Evolutionary conservation across 2,113 vertebrate genomes (phyloP).

Genomic region (Oreochromis tanganicae): DNA sequence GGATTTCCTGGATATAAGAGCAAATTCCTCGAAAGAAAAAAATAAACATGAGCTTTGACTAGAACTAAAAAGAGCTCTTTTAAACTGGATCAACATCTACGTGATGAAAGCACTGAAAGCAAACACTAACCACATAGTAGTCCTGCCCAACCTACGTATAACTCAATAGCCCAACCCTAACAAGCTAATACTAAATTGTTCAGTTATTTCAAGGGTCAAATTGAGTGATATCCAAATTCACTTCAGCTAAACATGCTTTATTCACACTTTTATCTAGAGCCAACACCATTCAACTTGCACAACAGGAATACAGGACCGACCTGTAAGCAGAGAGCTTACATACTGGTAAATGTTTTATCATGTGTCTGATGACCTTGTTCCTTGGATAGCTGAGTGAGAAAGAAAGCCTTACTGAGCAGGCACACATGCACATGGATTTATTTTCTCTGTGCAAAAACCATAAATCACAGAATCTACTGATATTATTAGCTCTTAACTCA

Average conservation of each 20-base stretch:
- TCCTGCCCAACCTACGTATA: not conserved
- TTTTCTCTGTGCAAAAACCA: conserved; percentile 16
- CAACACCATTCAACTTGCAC: conserved; percentile 32
- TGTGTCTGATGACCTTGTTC: conserved; percentile 2
- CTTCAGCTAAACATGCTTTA: not conserved
- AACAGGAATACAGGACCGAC: conserved; percentile 6
- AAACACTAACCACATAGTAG: not conserved
- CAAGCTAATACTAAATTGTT: not conserved
- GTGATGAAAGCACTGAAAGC: not conserved
- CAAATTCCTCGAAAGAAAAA: not conserved
- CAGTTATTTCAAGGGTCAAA: conserved; percentile 21
- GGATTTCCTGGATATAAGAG: not conserved
- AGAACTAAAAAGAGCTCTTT: not conserved
- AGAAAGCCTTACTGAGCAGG: not conserved
- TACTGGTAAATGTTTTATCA: conserved; percentile 25
- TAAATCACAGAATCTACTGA: conserved; percentile 32
- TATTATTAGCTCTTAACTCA: conserved; percentile 40
- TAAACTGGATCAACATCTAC: not conserved
- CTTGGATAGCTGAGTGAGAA: not conserved
- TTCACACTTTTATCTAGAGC: conserved; percentile 58
- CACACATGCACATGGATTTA: not conserved
- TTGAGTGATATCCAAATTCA: not conserved
- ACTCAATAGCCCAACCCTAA: not conserved
- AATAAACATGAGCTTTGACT: not conserved
- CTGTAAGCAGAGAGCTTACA: not conserved